phyloP scores from a whole-genome alignment of 92 coral and sea anemone genomes.

The Zoanthus sansibaricus region DNA sequence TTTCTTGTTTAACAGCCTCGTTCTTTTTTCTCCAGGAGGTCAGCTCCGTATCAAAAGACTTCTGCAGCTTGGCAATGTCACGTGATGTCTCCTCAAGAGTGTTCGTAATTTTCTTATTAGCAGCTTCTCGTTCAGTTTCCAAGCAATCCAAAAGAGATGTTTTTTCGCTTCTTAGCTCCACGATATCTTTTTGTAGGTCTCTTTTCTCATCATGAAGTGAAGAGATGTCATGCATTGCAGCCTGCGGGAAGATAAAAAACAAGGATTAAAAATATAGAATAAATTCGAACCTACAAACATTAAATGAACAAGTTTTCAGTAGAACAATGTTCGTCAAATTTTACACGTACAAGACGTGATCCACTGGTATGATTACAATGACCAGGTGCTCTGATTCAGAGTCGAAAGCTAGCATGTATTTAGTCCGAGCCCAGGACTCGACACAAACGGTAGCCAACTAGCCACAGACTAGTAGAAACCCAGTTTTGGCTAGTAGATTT shows the following conservation, averaged over 20 bases:
- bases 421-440: too few relatives aligned
- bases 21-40: constrained; percentile 76
- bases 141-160: constrained; percentile 64
- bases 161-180: constrained; percentile 52
- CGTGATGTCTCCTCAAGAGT: constrained; percentile 75
- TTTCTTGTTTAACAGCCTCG: constrained; percentile 69
- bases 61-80: constrained; percentile 59
- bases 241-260: background rate
- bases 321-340: too few relatives aligned
- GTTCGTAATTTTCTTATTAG: constrained; percentile 63
- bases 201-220: constrained; percentile 46
- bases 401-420: too few relatives aligned
- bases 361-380: too few relatives aligned
- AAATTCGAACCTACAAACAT: too few relatives aligned
- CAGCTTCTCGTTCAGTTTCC: constrained; percentile 63
- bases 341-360: too few relatives aligned
- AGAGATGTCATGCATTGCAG: constrained; percentile 35
- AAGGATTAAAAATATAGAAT: background rate
- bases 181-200: constrained; percentile 42
- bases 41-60: constrained; percentile 74
- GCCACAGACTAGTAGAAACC: too few relatives aligned
- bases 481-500: too few relatives aligned
- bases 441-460: too few relatives aligned
- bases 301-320: too few relatives aligned
- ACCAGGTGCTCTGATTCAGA: too few relatives aligned